phyloP scores from a whole-genome alignment of 2,113 vertebrate species.

The human region DNA sequence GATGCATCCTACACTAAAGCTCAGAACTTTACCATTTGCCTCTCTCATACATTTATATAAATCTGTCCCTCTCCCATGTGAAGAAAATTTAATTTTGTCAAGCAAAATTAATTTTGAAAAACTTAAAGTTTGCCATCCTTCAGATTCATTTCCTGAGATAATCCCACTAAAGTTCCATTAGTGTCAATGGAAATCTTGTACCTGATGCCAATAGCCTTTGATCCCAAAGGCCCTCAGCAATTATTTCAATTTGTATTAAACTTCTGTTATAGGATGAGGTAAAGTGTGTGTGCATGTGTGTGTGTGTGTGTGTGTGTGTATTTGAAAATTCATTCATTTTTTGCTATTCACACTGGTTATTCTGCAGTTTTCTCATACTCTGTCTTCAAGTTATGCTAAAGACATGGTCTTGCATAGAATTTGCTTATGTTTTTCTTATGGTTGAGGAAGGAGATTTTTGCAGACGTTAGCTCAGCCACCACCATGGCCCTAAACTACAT shows the following conservation, averaged over 20 bases:
- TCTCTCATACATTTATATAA: slow-evolving; percentile 1
- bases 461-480: neutral
- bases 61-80: neutral
- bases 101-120: slow-evolving; percentile 18
- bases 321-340: neutral
- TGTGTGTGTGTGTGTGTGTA: neutral
- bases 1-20: neutral
- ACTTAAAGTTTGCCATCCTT: neutral
- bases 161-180: neutral
- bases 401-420: neutral
- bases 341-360: neutral
- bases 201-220: neutral
- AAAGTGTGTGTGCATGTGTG: neutral
- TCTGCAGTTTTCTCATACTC: neutral
- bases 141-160: neutral
- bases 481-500: neutral
- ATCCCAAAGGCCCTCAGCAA: neutral
- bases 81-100: slow-evolving; percentile 48
- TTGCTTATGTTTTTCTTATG: neutral
- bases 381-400: neutral
- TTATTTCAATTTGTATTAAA: slow-evolving; percentile 38
- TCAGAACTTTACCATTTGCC: neutral
- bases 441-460: neutral
- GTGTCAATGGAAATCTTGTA: neutral
- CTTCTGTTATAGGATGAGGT: neutral